Percentiles rank a stretch among this genome's conserved stretches.
These are phyloP conservation scores for Catocala sponsa DNA, from an alignment of 2,888 invertebrate genomes.

Conservation along the genomic window DNA sequence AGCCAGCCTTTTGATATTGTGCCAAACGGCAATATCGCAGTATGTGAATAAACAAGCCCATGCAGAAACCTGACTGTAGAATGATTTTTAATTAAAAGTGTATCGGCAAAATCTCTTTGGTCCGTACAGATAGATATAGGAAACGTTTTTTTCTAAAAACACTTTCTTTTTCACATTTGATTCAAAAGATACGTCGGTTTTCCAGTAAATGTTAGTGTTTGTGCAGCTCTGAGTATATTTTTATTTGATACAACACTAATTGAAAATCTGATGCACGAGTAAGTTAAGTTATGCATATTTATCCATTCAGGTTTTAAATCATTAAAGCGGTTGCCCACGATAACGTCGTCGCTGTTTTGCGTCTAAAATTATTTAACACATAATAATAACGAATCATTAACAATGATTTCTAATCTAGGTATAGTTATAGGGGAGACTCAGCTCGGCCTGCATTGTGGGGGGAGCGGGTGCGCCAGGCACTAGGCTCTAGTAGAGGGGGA, in stretches of 20 bases:
- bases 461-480: slow-evolving; percentile 51
- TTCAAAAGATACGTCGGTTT: no score
- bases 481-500: slow-evolving; percentile 49
- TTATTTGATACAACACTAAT: no score
- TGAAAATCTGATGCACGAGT: no score
- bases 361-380: not conserved
- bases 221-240: no score
- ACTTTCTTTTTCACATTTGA: no score
- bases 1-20: slow-evolving; percentile 20
- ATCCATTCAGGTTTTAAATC: not conserved
- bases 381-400: slow-evolving; percentile 56
- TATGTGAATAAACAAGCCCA: slow-evolving; percentile 12
- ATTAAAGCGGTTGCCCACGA: not conserved
- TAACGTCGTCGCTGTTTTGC: not conserved
- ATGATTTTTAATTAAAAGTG: slow-evolving; percentile 44
- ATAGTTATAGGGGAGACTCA: slow-evolving; percentile 34
- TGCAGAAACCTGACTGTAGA: slow-evolving; percentile 20
- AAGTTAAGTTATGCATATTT: no score
- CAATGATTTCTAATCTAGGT: slow-evolving; percentile 57
- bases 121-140: not conserved
- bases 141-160: no score
- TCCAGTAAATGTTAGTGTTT: no score
- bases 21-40: slow-evolving; percentile 26
- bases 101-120: slow-evolving; percentile 21
- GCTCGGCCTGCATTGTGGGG: slow-evolving; percentile 50